Base-by-base conservation (phyloP, 1,140 invertebrate genomes). In the Diachasmimorpha longicaudata region DNA sequence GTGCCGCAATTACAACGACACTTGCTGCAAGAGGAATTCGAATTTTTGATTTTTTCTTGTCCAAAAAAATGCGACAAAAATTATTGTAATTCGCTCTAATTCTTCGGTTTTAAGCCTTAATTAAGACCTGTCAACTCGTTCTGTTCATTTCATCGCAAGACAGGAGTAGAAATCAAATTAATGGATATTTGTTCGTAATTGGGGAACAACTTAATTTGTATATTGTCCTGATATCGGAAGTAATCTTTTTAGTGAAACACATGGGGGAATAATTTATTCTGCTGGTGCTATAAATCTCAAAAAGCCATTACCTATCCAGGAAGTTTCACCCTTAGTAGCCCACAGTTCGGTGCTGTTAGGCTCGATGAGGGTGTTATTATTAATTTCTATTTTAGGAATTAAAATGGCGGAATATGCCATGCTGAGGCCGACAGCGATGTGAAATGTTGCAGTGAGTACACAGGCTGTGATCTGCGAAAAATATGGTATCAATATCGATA, bases 341-440 rank as follows among this genome's bases (percentile, higher is more conserved):
- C 81, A 76, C 5, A 89, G 8, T 77, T 89, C 84, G 78, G 85
- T 83, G 70, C 83, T 76, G 79, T 81, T 21, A 25, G 78, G 11
- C n/a, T 81, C 81, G 19, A 31, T 25, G 23, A 23, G 16, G 31
- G 19, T 63, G 6, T 13, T 23, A 39, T 66, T 66, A 31, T 66
- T 16, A 3, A n/a, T 19, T 77, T 89, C 87, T 19, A 92, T 83
- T 78, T 91, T 89, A 44, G 91, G 90, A 75, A 91, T 87, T n/a
- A 92, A 77, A 70, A 91, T 89, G 4, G 91, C 91, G 4, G 91
- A 92, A 79, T 90, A 92, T 1, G 90, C 91, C 79, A 92, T 88
- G 9, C 88, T 86, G 4, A 92, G 83, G 10, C 91, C 91, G 9
- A 92, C 90, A 8, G 88, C 90, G 74, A 92, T 88, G 76, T 92